Conservation (phyloP, 2,888 invertebrate species). For the Pyrrhosoma nymphula region DNA sequence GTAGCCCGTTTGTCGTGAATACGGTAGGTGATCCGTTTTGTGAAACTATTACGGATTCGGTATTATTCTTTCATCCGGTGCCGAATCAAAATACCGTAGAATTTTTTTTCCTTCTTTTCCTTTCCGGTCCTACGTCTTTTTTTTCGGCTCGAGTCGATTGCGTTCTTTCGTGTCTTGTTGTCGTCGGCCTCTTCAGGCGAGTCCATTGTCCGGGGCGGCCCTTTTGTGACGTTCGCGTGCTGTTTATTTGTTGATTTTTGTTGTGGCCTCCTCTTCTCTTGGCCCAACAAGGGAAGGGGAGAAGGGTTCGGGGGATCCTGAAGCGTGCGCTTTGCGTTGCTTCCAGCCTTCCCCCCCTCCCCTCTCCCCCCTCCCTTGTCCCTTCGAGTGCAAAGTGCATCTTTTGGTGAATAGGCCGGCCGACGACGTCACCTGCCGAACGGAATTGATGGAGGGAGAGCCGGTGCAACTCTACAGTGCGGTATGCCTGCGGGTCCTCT, state of each 20-base stretch:
- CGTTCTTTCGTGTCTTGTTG: background rate
- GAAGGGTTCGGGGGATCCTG: too few relatives aligned
- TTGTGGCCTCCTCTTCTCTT: too few relatives aligned
- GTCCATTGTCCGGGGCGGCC: constrained; percentile 10
- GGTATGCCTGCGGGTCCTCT: background rate
- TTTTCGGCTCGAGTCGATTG: background rate
- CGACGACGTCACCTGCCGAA: background rate
- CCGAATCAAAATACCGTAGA: background rate
- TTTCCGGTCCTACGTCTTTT: background rate
- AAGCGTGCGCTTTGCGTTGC: background rate
- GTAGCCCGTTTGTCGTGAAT: too few relatives aligned
- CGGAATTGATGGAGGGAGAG: background rate
- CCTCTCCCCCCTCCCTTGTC: background rate
- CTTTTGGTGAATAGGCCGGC: background rate
- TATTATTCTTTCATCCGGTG: too few relatives aligned
- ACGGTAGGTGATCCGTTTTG: too few relatives aligned
- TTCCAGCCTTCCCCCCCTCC: background rate
- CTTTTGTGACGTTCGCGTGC: constrained; percentile 2
- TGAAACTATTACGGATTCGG: too few relatives aligned
- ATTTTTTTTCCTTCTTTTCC: background rate
- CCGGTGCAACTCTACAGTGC: background rate
- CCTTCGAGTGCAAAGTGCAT: constrained; percentile 12
- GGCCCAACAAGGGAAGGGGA: too few relatives aligned
- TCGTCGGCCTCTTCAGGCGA: background rate
- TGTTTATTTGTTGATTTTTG: background rate